Conservation (phyloP, 1,140 invertebrate species). For the Ceratina australensis region DNA sequence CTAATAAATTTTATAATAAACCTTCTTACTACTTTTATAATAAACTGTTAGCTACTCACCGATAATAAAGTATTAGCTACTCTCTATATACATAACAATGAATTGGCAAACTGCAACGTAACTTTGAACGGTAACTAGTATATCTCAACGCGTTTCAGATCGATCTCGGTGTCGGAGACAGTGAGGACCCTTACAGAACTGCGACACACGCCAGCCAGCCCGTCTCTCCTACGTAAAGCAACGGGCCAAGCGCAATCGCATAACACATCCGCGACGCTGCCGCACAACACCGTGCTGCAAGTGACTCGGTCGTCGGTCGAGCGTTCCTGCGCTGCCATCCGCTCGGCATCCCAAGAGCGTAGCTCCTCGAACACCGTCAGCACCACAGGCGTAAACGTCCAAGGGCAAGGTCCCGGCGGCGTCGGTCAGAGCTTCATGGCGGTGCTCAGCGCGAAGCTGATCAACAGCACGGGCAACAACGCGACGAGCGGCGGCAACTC, state of each 20-base stretch:
- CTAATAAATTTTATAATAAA: no score
- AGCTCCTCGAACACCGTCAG: slow-evolving; percentile 69
- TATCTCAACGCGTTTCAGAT: slow-evolving; percentile 64
- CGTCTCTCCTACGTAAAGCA: slow-evolving; percentile 85
- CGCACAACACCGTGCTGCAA: slow-evolving; percentile 62
- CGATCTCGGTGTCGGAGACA: slow-evolving; percentile 88
- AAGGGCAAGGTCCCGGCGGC: slow-evolving; percentile 76
- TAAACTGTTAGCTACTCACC: no score
- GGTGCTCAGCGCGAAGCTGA: slow-evolving; percentile 85
- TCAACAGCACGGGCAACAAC: slow-evolving; percentile 74
- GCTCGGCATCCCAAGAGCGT: slow-evolving; percentile 67
- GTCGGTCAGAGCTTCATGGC: slow-evolving; percentile 85
- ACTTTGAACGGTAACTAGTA: no score
- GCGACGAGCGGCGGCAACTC: slow-evolving; percentile 68
- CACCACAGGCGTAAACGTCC: slow-evolving; percentile 56
- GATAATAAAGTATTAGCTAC: no score
- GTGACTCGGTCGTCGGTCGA: slow-evolving; percentile 69
- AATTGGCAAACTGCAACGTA: no score
- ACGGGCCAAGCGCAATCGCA: slow-evolving; percentile 64
- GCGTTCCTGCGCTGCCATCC: slow-evolving; percentile 57
- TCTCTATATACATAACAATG: no score
- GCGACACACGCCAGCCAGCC: slow-evolving; percentile 92
- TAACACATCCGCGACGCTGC: slow-evolving; percentile 34
- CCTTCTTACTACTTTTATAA: no score
- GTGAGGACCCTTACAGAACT: slow-evolving; percentile 91